Evolutionary conservation across 1,140 invertebrate species (phyloP).

Genomic region (Drosophila leontia): DNA sequence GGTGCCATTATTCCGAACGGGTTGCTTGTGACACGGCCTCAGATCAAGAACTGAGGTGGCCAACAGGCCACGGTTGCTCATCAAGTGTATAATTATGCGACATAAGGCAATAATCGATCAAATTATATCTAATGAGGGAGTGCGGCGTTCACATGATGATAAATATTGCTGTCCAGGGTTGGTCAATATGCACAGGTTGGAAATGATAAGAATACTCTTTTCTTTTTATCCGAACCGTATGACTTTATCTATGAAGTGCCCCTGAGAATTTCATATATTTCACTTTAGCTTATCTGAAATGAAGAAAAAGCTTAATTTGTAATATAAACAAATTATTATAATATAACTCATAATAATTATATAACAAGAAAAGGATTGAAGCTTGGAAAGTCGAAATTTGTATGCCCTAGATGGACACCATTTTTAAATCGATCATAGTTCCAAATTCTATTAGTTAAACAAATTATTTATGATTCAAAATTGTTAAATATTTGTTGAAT

Average conservation of each 20-base stretch:
- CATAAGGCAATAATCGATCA: constrained; percentile 62
- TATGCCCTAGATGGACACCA: no score
- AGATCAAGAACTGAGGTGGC: constrained; percentile 26
- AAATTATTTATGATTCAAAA: no score
- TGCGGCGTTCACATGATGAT: neutral
- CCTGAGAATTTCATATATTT: neutral
- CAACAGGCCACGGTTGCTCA: neutral
- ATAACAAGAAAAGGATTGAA: no score
- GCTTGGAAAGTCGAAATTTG: no score
- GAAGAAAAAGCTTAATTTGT: neutral
- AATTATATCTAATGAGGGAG: constrained; percentile 47
- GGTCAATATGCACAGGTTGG: constrained; percentile 6
- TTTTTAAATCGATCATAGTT: no score
- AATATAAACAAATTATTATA: neutral
- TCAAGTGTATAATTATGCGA: constrained; percentile 26
- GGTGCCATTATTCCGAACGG: constrained; percentile 37
- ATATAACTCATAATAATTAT: neutral
- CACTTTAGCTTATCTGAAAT: neutral
- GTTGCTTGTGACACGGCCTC: constrained; percentile 35
- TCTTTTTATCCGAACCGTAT: neutral
- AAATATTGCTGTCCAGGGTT: constrained; percentile 26
- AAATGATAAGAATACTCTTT: neutral
- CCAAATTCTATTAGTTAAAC: no score
- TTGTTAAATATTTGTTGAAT: no score
- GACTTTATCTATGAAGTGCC: neutral